Base-by-base conservation (phyloP, 2,797 vertebrate species). In the Spinus pinus region DNA sequence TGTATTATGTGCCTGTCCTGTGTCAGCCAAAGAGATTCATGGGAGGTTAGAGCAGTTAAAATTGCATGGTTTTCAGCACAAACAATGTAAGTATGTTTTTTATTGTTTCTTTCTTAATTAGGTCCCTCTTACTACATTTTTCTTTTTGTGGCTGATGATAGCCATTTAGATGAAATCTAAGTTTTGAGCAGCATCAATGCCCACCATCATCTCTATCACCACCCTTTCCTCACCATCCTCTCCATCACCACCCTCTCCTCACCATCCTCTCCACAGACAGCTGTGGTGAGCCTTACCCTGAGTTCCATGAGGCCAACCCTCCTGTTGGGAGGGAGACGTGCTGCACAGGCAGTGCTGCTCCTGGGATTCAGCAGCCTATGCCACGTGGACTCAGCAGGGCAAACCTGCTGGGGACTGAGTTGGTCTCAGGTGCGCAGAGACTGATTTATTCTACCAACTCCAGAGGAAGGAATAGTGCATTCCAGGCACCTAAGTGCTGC, bases 281-380 rank as follows among this genome's bases (percentile, higher is more conserved):
- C 31, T 58, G 31, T 47, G 47, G 20, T 44, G 41, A 50, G 47
- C 23, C 27, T 67, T 8, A 75, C 9, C 13, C 33, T 16, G 41
- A 77, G 42, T 13, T 81, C 53, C 37, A 3, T 22, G 57, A 56
- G 46, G 22, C 44, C 71, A 79, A 30, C 11, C 15, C 53, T 90
- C 42, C 17, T 4, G 0, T 12, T 62, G 35, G 37, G 44, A 74
- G 7, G 10, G 20, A 30, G 22, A 33, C 3, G 5, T 17, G 51
- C 47, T 61, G 17, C 1, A 0, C 22, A 42, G 27, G 39, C 14
- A 33, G 11, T 0, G 0, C 12, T 60, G 41, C 16, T 74, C 42
- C 27, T 1, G 3, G 16, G 15, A 13, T 56, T 71, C 39, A 67
- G 27, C 27, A 42, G 33, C 7, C 39, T 0, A 0, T 33, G 15